Evolutionary conservation across 2,888 invertebrate genomes (phyloP), one percentile per base, ranked within the genome.

Genomic region (Heliconius sara): DNA sequence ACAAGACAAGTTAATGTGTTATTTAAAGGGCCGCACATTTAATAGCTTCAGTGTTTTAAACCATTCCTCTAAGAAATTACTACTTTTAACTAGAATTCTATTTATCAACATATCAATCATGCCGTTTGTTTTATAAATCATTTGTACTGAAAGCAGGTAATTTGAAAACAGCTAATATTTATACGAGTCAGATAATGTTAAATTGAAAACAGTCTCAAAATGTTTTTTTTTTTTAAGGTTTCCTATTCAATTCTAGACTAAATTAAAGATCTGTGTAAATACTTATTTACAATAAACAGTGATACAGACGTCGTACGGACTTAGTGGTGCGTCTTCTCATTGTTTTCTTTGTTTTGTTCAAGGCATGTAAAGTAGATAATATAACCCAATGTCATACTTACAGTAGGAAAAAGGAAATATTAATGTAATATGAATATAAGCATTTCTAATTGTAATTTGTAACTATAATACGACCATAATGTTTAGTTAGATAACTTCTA

Each of bases 1-100:
- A 66, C 66, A 66, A 75, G 19, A 6, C 66, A 19, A 43, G 73
- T 25, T 60, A 73, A 57, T 73, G 60, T 57, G 57, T 60, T 60
- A 60, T 73, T 60, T 52, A 30, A 57, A 52, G n/a, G 34, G 43
- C 25, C 70, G 7, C 16, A 27, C 25, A 34, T 73, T 60, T 39
- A n/a, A 60, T 25, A 39, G 39, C 13, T 60, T 60, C 60, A 60
- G 60, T n/a, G 60, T 73, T 39, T 60, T 39, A 16, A 25, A 25
- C 25, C 25, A n/a, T 57, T 73, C 57, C 22, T 57, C 57, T 34
- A 34, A 34, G 57, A 34, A 60, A 73, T 57, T 6, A 30, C 27
- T 57, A 34, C 57, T 34, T 60, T 34, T 39, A 73, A n/a, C 72
- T 34, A 34, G 6, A 12, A 34, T 22, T n/a, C n/a, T 73, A n/a